Evolutionary conservation across 2,797 vertebrate species (phyloP), one percentile per base, ranked within the genome.

Genomic region (Poecilia gillii): DNA sequence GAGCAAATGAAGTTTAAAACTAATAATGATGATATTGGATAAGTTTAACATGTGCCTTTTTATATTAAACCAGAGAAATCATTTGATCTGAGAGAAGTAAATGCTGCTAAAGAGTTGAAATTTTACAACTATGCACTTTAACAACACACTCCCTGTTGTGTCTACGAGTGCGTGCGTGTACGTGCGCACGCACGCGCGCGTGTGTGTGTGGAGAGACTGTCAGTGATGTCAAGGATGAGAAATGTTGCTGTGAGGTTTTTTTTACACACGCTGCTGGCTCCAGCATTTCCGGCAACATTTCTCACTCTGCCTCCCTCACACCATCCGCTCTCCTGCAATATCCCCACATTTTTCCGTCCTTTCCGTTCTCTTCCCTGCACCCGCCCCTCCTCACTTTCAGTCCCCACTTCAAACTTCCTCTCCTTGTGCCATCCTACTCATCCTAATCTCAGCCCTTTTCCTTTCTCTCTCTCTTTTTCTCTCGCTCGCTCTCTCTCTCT

Each of bases 221-320:
- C 93, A 91, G 92, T 87, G 89, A 93, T 93, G 92, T 93, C 90
- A 89, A 93, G 87, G 90, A 94, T 94, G 93, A 94, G 91, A 93
- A 94, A 94, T 94, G 90, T 93, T 92, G 88, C 90, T 89, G 85
- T 91, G 91, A 92, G 87, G 66, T 89, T 93, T 93, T 93, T 93
- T 90, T 91, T 91, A 93, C 91, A 94, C 92, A 92, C 87, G 70
- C 89, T 93, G 92, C 87, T 91, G 90, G 92, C 90, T 92, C 89
- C 49, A 94, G 92, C 92, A 95, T 94, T 94, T 94, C 93, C 93
- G 92, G 91, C 91, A 93, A 93, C 93, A 93, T 94, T 93, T 94
- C 92, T 92, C 93, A 92, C 91, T 89, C 88, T 85, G 87, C 89
- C 91, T 93, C 90, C 90, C 91, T 92, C 91, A 89, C 92, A 90